Percentiles rank a stretch among this genome's conserved stretches.
phyloP scores from a whole-genome alignment of 2,888 invertebrate genomes.

The Alloplasta piceator region DNA sequence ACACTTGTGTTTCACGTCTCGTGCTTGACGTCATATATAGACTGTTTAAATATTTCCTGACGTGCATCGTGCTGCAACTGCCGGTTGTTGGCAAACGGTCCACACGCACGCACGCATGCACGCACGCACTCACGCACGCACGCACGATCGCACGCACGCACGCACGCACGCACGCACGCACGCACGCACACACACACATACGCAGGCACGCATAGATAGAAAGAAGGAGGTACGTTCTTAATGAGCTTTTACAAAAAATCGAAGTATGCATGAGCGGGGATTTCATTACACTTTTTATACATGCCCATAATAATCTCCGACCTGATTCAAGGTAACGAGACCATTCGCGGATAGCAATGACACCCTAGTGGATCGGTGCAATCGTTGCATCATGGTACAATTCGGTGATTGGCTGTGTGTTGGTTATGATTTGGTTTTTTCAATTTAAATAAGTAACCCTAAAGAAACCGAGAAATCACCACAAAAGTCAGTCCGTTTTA shows the following conservation, averaged over 20 bases:
- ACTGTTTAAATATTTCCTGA: slow-evolving; percentile 52
- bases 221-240: slow-evolving; percentile 26
- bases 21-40: slow-evolving; percentile 20
- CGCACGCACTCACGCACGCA: background rate
- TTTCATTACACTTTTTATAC: slow-evolving; percentile 19
- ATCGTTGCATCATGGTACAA: too few relatives aligned
- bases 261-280: slow-evolving; percentile 6
- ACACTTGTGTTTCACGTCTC: slow-evolving; percentile 13
- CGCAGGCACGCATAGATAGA: background rate
- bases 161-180: background rate
- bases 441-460: too few relatives aligned
- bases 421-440: too few relatives aligned
- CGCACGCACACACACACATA: background rate
- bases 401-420: too few relatives aligned
- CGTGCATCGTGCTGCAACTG: slow-evolving; percentile 34
- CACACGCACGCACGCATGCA: slow-evolving; percentile 4
- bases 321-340: background rate
- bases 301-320: too few relatives aligned
- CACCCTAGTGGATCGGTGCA: too few relatives aligned
- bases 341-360: too few relatives aligned
- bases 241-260: slow-evolving; percentile 34
- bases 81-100: background rate
- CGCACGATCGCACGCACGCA: background rate
- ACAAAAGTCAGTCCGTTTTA: too few relatives aligned
- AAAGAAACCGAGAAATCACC: too few relatives aligned